Percentiles rank a stretch among this genome's conserved stretches.
Conservation (phyloP, 2,888 invertebrate genomes). For the Falcaria lacertinaria region DNA sequence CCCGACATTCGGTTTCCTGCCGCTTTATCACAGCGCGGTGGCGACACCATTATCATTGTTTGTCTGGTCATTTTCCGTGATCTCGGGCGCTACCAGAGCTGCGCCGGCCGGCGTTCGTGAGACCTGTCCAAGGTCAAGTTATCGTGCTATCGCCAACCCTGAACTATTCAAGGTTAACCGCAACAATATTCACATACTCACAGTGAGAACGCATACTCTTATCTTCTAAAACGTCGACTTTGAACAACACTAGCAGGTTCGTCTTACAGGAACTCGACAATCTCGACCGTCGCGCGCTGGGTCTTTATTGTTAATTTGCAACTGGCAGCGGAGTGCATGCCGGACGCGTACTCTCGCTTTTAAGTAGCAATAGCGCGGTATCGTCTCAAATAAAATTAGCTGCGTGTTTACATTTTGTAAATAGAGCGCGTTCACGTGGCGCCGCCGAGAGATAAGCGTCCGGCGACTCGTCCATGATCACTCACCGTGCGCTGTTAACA, state of each 20-base stretch:
- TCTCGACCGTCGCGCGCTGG: constrained; percentile 59
- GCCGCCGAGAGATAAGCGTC: constrained; percentile 58
- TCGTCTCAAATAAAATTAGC: constrained; percentile 67
- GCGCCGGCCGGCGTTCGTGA: constrained; percentile 67
- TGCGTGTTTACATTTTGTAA: constrained; percentile 76
- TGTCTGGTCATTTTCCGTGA: constrained; percentile 70
- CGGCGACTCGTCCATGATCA: constrained; percentile 47
- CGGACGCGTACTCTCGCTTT: constrained; percentile 59
- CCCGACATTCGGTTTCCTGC: constrained; percentile 25
- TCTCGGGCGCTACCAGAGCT: constrained; percentile 55
- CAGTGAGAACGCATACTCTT: constrained; percentile 22
- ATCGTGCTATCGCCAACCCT: constrained; percentile 74
- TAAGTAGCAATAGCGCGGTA: constrained; percentile 52
- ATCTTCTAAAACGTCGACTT: constrained; percentile 33
- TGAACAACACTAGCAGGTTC: constrained; percentile 44
- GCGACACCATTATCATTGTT: constrained; percentile 61
- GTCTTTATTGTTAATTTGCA: constrained; percentile 68
- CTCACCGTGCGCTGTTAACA: constrained; percentile 80
- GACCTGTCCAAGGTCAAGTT: constrained; percentile 73
- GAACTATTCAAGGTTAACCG: constrained; percentile 57
- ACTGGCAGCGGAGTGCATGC: constrained; percentile 44
- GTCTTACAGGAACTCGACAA: constrained; percentile 74
- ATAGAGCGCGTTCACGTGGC: constrained; percentile 77
- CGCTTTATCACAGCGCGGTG: constrained; percentile 48
- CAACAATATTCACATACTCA: constrained; percentile 33